Conservation (phyloP, 2,113 vertebrate species). For the Chinchilla lanigera region DNA sequence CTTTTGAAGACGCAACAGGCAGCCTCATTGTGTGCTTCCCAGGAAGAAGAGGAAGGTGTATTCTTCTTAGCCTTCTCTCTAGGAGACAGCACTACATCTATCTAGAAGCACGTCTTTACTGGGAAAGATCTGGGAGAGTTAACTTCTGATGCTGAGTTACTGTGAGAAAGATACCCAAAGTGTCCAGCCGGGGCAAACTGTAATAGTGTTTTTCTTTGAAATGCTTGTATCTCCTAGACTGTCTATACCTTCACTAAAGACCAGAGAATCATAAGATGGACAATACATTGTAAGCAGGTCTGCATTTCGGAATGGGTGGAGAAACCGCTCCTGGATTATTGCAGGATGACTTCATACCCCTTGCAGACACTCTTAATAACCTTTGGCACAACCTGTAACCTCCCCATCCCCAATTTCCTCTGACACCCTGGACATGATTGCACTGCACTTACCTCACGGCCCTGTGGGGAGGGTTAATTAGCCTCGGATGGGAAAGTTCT, state of each 20-base stretch:
- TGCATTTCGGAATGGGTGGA: background rate
- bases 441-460: conserved; percentile 54
- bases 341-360: conserved; percentile 22
- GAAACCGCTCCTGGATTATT: background rate
- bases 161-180: background rate
- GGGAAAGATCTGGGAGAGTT: background rate
- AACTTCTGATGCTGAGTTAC: background rate
- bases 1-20: background rate
- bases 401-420: conserved; percentile 58
- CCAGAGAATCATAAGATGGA: background rate
- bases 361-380: conserved; percentile 24
- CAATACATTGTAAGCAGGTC: background rate
- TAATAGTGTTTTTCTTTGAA: background rate
- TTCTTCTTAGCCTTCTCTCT: conserved; percentile 20
- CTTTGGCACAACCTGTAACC: conserved; percentile 29
- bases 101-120: background rate
- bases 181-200: background rate
- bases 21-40: background rate
- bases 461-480: conserved; percentile 57
- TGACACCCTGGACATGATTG: conserved; percentile 1
- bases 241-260: background rate
- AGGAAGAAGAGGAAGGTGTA: background rate
- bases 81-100: background rate
- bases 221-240: background rate
- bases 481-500: conserved; percentile 66